phyloP scores from a whole-genome alignment of 1,140 invertebrate species.

The Apis florea region DNA sequence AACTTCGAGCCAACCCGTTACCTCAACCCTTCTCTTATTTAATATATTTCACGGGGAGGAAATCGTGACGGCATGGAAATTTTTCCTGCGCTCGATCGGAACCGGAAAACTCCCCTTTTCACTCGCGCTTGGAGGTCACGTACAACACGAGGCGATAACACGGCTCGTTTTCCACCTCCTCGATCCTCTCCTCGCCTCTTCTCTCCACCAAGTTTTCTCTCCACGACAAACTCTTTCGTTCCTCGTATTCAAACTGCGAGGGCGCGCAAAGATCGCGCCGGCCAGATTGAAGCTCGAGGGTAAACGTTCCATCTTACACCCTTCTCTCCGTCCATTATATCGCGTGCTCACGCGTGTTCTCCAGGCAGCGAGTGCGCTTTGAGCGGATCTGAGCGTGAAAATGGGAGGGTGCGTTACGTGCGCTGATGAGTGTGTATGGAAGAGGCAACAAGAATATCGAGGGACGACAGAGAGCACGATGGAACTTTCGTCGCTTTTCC shows the following conservation, averaged over 20 bases:
- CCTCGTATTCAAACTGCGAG: constrained; percentile 71
- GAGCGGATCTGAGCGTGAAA: too few species aligned
- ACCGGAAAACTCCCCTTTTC: constrained; percentile 29
- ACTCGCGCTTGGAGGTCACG: constrained; percentile 67
- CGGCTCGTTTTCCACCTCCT: constrained; percentile 48
- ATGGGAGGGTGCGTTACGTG: too few species aligned
- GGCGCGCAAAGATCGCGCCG: constrained; percentile 64
- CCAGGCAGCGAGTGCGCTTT: not conserved
- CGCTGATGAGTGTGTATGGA: too few species aligned
- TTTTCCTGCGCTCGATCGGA: constrained; percentile 40
- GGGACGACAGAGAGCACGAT: too few species aligned
- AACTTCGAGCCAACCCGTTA: not conserved
- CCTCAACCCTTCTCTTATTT: constrained; percentile 27
- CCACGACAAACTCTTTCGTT: constrained; percentile 7
- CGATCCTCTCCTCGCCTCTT: not conserved
- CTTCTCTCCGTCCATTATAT: not conserved
- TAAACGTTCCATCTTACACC: constrained; percentile 62
- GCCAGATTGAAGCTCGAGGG: constrained; percentile 73
- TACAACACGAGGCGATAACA: constrained; percentile 70
- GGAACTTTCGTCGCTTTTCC: too few species aligned
- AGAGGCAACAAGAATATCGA: too few species aligned
- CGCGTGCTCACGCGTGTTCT: not conserved
- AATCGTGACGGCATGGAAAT: constrained; percentile 33
- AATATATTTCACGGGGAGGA: constrained; percentile 36
- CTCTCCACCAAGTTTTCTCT: not conserved